Percentiles rank a stretch among this genome's conserved stretches.
Conservation (phyloP, 2,797 vertebrate species). For the Esox masquinongy region DNA sequence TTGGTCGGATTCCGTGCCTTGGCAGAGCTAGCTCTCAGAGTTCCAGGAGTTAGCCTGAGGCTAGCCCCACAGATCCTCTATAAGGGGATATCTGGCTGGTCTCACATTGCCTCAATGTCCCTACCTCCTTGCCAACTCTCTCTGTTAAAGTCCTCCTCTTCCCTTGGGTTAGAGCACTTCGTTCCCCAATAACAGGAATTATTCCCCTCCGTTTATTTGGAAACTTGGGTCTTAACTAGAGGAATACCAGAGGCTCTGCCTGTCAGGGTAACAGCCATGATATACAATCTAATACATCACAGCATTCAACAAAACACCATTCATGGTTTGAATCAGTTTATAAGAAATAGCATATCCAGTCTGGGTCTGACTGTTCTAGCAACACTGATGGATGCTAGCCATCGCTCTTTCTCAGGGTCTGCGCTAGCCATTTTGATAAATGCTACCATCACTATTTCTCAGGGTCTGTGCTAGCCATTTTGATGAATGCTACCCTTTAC, state of each 20-base stretch:
- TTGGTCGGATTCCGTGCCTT: conserved; percentile 23
- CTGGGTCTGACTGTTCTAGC: too few relatives aligned
- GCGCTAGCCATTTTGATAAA: neutral
- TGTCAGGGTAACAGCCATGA: neutral
- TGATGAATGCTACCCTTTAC: neutral
- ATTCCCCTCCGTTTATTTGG: conserved; percentile 19
- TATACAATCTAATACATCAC: too few relatives aligned
- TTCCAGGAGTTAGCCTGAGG: conserved; percentile 37
- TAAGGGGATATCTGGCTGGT: conserved; percentile 38
- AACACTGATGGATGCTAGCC: neutral
- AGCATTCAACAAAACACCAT: too few relatives aligned
- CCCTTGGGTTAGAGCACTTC: conserved; percentile 26
- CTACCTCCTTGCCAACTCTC: conserved; percentile 20
- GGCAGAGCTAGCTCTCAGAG: conserved; percentile 38
- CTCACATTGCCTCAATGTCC: conserved; percentile 26
- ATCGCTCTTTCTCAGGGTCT: conserved; percentile 9
- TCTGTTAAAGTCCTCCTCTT: conserved; percentile 23
- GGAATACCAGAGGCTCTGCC: conserved; percentile 25
- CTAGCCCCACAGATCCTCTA: conserved; percentile 12
- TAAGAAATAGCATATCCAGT: too few relatives aligned
- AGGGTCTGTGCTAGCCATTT: neutral
- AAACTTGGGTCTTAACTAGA: conserved; percentile 17
- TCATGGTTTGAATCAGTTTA: too few relatives aligned
- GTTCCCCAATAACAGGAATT: conserved; percentile 30
- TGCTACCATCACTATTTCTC: conserved; percentile 9